Percentiles rank a stretch among this genome's conserved stretches.
Evolutionary conservation across 1,140 invertebrate genomes (phyloP).

Genomic region (Drosophila pachea): DNA sequence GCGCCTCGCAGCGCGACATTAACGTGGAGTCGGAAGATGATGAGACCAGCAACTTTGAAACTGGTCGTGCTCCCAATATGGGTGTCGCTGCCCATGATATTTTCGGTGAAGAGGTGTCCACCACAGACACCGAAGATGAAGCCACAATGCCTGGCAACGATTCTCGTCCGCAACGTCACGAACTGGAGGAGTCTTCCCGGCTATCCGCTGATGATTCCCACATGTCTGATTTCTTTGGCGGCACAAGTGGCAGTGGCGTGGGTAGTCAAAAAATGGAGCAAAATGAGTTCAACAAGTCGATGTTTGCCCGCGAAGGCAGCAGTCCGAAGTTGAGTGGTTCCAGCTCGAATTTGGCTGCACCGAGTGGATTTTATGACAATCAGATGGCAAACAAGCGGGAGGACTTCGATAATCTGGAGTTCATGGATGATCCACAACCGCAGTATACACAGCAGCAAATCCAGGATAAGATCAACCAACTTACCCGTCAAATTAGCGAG

Average conservation of each 20-base stretch:
- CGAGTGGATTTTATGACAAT: slow-evolving; percentile 65
- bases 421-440: slow-evolving; percentile 56
- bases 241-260: slow-evolving; percentile 23
- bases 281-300: slow-evolving; percentile 66
- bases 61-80: slow-evolving; percentile 58
- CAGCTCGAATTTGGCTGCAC: slow-evolving; percentile 69
- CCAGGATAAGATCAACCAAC: slow-evolving; percentile 80
- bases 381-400: slow-evolving; percentile 57
- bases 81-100: slow-evolving; percentile 87
- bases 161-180: slow-evolving; percentile 81
- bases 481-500: slow-evolving; percentile 85
- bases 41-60: slow-evolving; percentile 67
- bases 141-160: slow-evolving; percentile 79
- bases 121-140: slow-evolving; percentile 88
- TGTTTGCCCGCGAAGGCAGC: slow-evolving; percentile 60
- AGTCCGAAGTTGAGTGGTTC: slow-evolving; percentile 66
- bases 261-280: slow-evolving; percentile 57
- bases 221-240: slow-evolving; percentile 84
- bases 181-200: slow-evolving; percentile 88
- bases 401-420: slow-evolving; percentile 67
- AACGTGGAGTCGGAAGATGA: slow-evolving; percentile 77
- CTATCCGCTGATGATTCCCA: slow-evolving; percentile 87
- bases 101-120: slow-evolving; percentile 92
- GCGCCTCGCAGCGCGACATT: slow-evolving; percentile 64
- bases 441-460: slow-evolving; percentile 79